Conservation (phyloP, 2,113 vertebrate species). For the Tapirus terrestris region DNA sequence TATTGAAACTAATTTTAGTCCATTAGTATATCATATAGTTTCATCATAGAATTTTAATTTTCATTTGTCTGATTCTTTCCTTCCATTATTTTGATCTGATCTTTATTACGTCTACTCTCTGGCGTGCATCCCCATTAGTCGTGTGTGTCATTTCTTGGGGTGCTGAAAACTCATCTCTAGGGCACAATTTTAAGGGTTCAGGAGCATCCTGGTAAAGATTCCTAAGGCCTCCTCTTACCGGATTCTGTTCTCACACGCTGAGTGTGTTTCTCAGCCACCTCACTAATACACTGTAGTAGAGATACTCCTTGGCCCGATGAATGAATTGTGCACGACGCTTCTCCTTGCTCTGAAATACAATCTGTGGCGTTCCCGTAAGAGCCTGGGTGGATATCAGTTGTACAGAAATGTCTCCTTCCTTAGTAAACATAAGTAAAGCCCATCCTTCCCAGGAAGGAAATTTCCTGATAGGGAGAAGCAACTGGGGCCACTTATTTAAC, state of each 20-base stretch:
- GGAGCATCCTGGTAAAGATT: background rate
- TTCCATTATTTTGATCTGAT: background rate
- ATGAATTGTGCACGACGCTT: background rate
- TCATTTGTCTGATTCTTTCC: background rate
- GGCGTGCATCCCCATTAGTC: accelerated
- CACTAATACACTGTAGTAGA: background rate
- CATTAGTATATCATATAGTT: background rate
- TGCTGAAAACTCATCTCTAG: background rate
- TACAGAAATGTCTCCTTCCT: background rate
- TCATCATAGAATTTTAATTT: background rate
- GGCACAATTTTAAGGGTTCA: background rate
- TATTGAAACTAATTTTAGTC: background rate
- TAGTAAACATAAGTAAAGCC: background rate
- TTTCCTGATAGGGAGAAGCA: background rate
- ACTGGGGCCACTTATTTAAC: background rate
- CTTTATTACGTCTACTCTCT: background rate
- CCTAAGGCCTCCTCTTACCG: background rate
- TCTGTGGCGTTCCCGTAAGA: accelerated
- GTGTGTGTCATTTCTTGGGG: background rate
- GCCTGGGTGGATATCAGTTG: background rate
- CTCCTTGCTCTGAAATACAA: background rate
- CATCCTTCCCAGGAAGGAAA: background rate
- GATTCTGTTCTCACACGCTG: background rate
- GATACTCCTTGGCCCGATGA: background rate
- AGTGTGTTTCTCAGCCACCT: background rate